A percentile compares a stretch with the other conserved stretches of the same genome.
phyloP scores from a whole-genome alignment of 2,888 invertebrate species.

The Physocephala rufipes region DNA sequence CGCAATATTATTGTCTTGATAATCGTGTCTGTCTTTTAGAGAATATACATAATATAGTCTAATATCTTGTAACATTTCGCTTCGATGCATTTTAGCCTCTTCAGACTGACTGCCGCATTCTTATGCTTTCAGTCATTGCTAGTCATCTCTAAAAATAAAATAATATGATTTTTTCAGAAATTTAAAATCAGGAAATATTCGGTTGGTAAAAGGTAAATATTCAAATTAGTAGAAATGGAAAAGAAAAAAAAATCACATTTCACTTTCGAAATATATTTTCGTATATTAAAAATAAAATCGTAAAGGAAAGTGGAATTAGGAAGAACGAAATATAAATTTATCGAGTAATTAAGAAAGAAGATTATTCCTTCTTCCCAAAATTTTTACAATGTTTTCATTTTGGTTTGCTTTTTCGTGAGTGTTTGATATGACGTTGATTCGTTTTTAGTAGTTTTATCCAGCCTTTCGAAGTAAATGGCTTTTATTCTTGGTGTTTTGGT shows the following conservation, averaged over 20 bases:
- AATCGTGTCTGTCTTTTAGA: too few species aligned
- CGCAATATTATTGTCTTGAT: too few species aligned
- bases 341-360: too few species aligned
- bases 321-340: too few species aligned
- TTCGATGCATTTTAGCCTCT: conserved; percentile 16
- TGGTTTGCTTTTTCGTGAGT: too few species aligned
- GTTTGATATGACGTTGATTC: too few species aligned
- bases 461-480: too few species aligned
- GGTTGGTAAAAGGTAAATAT: conserved; percentile 12
- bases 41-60: background rate
- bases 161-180: background rate
- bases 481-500: too few species aligned
- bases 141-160: conserved; percentile 27
- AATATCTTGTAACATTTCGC: background rate
- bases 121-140: background rate
- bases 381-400: too few species aligned
- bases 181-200: background rate
- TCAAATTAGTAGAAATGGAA: background rate
- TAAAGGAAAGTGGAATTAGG: background rate
- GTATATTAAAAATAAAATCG: too few species aligned
- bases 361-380: too few species aligned
- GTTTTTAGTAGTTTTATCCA: too few species aligned
- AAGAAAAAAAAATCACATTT: conserved; percentile 5
- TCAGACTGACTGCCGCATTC: conserved; percentile 34
- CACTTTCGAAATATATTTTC: background rate